phyloP scores from a whole-genome alignment of 2,888 invertebrate genomes.

The Diabrotica balteata region DNA sequence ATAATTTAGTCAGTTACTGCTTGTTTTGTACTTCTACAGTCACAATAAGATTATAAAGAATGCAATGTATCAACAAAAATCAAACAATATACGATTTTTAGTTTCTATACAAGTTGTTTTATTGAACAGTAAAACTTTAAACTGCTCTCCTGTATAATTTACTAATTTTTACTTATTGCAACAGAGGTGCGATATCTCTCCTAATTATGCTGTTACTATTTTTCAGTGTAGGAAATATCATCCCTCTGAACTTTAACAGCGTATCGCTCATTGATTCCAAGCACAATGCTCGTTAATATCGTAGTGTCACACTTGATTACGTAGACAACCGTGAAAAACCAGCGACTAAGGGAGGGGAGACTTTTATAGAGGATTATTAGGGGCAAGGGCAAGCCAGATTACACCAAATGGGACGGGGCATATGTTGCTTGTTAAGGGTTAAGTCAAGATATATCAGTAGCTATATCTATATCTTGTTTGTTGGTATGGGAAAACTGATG shows the following conservation, averaged over 20 bases:
- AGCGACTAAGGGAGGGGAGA: slow-evolving; percentile 29
- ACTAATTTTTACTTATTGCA: too few species aligned
- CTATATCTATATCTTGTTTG: slow-evolving; percentile 40
- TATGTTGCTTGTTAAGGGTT: slow-evolving; percentile 49
- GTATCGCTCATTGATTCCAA: slow-evolving; percentile 53
- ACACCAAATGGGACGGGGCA: slow-evolving; percentile 48
- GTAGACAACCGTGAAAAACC: slow-evolving; percentile 47
- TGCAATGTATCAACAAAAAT: too few species aligned
- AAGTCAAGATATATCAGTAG: slow-evolving; percentile 46
- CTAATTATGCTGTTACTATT: not conserved
- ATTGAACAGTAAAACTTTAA: too few species aligned
- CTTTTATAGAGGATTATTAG: slow-evolving; percentile 37
- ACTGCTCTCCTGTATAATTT: too few species aligned
- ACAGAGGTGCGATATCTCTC: too few species aligned
- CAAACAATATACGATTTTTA: too few species aligned
- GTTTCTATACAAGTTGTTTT: too few species aligned
- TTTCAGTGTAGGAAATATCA: slow-evolving; percentile 10
- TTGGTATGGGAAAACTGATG: slow-evolving; percentile 25
- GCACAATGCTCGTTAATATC: slow-evolving; percentile 58
- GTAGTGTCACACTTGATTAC: slow-evolving; percentile 59
- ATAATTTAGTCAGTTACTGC: too few species aligned
- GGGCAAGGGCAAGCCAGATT: slow-evolving; percentile 48
- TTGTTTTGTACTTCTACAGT: too few species aligned
- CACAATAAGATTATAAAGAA: too few species aligned
- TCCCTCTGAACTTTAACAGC: slow-evolving; percentile 41